phyloP scores from a whole-genome alignment of 1,140 invertebrate genomes.

The Dendroctonus ponderosae region DNA sequence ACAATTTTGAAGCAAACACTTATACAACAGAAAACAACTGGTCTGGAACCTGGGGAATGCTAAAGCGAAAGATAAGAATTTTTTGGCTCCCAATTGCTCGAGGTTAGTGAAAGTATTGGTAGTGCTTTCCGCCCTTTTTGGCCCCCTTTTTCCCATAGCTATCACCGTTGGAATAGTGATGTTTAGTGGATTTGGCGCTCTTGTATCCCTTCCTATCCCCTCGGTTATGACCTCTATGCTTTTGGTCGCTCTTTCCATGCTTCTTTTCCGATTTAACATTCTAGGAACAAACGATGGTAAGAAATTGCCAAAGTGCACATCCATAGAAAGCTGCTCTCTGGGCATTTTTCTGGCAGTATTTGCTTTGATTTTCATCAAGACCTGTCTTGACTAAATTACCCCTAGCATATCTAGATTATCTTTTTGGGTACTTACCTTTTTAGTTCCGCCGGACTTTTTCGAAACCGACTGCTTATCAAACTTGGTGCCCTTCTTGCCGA shows the following conservation, averaged over 20 bases:
- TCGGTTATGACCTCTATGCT: slow-evolving; percentile 38
- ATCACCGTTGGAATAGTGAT: slow-evolving; percentile 35
- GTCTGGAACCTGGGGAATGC: no score
- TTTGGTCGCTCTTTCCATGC: slow-evolving; percentile 39
- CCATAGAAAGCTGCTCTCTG: no score
- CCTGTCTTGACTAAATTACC: no score
- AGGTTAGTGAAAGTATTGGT: slow-evolving; percentile 4
- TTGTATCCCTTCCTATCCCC: slow-evolving; percentile 41
- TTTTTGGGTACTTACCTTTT: slow-evolving; percentile 17
- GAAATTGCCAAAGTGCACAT: no score
- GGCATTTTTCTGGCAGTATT: no score
- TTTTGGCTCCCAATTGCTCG: no score
- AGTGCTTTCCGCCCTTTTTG: slow-evolving; percentile 39
- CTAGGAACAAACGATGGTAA: slow-evolving; percentile 12
- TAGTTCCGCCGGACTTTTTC: slow-evolving; percentile 26
- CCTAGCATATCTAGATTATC: no score
- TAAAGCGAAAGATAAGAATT: no score
- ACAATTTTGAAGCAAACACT: no score
- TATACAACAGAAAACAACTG: no score
- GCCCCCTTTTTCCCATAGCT: slow-evolving; percentile 41
- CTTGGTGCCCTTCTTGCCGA: slow-evolving; percentile 37
- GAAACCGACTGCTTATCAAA: slow-evolving; percentile 22
- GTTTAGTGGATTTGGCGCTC: slow-evolving; percentile 34
- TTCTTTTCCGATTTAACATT: slow-evolving; percentile 36
- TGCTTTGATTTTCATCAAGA: no score